Evolutionary conservation across 1,140 invertebrate genomes (phyloP).

Genomic region (Plutomurus gul): DNA sequence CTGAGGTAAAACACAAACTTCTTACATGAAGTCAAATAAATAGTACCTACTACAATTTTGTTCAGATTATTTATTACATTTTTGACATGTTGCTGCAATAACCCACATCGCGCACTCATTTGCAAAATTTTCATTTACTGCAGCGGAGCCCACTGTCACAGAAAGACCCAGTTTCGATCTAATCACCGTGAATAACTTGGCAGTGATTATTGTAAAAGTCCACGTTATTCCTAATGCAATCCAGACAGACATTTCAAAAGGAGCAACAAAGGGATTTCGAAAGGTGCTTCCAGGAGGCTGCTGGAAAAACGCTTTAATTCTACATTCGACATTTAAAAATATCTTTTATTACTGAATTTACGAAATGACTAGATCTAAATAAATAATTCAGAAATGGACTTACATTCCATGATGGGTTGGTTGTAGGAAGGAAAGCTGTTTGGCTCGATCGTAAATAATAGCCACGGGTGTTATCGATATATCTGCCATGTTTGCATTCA

Average conservation of each 20-base stretch:
- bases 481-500: not conserved
- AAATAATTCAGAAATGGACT: not conserved
- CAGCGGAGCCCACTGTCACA: not conserved
- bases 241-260: slow-evolving; percentile 22
- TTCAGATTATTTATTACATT: slow-evolving; percentile 4
- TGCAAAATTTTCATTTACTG: not conserved
- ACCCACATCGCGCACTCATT: slow-evolving; percentile 15
- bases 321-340: not conserved
- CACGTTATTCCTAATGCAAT: not conserved
- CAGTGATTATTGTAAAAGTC: not conserved
- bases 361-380: too few species aligned
- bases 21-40: too few species aligned
- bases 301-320: slow-evolving; percentile 21
- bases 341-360: not conserved
- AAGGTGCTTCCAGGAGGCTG: slow-evolving; percentile 8
- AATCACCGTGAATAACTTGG: not conserved
- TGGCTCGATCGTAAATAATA: not conserved
- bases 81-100: slow-evolving; percentile 24
- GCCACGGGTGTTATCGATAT: not conserved
- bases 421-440: slow-evolving; percentile 1
- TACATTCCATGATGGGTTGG: not conserved
- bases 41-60: not conserved
- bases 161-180: too few species aligned
- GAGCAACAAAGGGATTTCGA: not conserved
- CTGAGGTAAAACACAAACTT: too few species aligned